Evolutionary conservation across 2,113 vertebrate species (phyloP), one percentile per base, ranked within the genome.

Genomic region (Neolamprologus caudopunctatus): DNA sequence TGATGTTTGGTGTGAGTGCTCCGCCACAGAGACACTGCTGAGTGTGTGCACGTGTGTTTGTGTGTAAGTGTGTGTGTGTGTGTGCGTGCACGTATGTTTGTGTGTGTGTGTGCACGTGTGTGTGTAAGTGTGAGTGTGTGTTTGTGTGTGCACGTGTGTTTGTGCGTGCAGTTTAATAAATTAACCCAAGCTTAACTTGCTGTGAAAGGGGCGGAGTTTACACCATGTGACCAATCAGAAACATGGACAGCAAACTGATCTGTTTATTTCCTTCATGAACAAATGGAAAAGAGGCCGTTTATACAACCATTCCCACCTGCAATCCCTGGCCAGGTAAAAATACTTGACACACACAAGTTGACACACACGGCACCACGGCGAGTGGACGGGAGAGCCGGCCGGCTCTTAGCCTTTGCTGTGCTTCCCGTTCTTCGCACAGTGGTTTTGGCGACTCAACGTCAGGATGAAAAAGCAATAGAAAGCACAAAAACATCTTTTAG

Each of bases 21-120:
- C 19, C 4, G 6, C 8, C 10, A 71, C 3, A 42, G 31, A n/a
- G 16, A 63, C 17, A 11, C 28, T 19, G 26, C 57, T 61, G 57
- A 37, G 3, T 16, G n/a, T 26, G 12, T 5, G 31, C 3, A 1
- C 2, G 7, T 8, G 3, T 24, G 6, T 31, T 1, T 28, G 9
- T 6, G 7, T 24, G 10, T 16, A 5, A 5, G 4, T 6, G 2
- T 8, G 6, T 17, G 9, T 17, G 5, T 5, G 7, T 31, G 6
- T 24, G 14, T 24, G 40, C 1, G 2, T 6, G 6, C 9, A 10
- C 9, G 37, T 40, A 5, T 42, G 40, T 42, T 2, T 53, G 45
- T 4, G 68, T 11, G 7, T 5, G 16, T 37, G 21, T 17, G 5
- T 7, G 9, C 10, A 3, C 37, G 7, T 26, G 11, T 24, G 9